Evolutionary conservation across 2,113 vertebrate species (phyloP).

Genomic region (Vireo altiloquus): DNA sequence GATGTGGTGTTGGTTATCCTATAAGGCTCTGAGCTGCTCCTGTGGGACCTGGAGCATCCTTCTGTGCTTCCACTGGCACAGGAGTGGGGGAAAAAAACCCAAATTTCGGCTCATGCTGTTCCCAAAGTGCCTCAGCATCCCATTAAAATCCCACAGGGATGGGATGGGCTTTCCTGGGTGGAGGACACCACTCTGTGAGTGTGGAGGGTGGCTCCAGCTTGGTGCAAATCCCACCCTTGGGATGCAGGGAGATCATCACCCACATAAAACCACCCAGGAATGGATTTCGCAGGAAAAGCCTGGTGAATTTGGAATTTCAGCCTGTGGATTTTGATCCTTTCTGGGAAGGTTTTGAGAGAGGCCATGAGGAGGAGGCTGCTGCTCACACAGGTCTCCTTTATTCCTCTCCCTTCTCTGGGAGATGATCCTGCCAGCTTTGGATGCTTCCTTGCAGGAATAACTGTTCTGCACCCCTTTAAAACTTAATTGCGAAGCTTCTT

Average conservation of each 20-base stretch:
- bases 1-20: neutral
- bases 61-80: neutral
- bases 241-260: neutral
- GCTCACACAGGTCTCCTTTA: neutral
- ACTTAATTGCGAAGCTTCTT: neutral
- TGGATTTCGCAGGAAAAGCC: neutral
- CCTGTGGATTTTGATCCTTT: neutral
- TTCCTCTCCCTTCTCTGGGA: neutral
- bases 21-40: neutral
- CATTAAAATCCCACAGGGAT: accelerated
- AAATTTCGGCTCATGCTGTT: neutral
- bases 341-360: neutral
- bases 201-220: neutral
- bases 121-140: neutral
- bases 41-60: neutral
- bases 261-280: accelerated
- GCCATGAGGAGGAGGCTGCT: accelerated
- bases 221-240: neutral
- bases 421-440: neutral
- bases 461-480: neutral
- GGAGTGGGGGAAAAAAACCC: neutral
- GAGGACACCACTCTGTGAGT: accelerated
- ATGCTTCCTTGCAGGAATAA: neutral
- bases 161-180: neutral
- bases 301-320: neutral